Conservation (phyloP, 2,888 invertebrate species). For the Oligia fasciuncula region DNA sequence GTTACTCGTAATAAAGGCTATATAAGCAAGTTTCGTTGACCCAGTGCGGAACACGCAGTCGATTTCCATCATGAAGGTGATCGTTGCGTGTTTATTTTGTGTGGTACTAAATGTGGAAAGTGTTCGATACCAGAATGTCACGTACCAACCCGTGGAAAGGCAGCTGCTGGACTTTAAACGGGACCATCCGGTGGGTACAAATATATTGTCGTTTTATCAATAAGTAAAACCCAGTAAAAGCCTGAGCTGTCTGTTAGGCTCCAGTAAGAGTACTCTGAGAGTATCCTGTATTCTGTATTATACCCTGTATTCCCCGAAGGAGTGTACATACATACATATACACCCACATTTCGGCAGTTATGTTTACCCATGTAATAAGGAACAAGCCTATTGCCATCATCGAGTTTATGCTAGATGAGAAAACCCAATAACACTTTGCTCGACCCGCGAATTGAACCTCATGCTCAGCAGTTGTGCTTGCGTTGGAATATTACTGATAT, state of each 20-base stretch:
- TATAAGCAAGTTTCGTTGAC: conserved; percentile 11
- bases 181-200: conserved; percentile 69
- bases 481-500: not conserved
- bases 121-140: conserved; percentile 50
- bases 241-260: not conserved
- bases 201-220: not conserved
- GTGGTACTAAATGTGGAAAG: conserved; percentile 31
- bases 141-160: conserved; percentile 65
- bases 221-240: no score
- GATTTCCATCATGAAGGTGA: conserved; percentile 48
- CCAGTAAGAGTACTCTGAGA: not conserved
- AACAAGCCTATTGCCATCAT: not conserved
- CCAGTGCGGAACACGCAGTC: conserved; percentile 2
- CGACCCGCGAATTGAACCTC: not conserved
- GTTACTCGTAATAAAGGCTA: conserved; percentile 4
- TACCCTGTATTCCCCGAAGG: no score
- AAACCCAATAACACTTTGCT: not conserved
- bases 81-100: conserved; percentile 38
- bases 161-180: conserved; percentile 74
- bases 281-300: no score
- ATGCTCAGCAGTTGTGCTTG: not conserved
- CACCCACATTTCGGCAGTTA: not conserved
- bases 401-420: not conserved
- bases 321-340: no score
- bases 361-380: not conserved